Percentiles rank a stretch among this genome's conserved stretches.
Evolutionary conservation across 1,140 invertebrate genomes (phyloP).

Genomic region (Hyposmocoma kahamanoa): DNA sequence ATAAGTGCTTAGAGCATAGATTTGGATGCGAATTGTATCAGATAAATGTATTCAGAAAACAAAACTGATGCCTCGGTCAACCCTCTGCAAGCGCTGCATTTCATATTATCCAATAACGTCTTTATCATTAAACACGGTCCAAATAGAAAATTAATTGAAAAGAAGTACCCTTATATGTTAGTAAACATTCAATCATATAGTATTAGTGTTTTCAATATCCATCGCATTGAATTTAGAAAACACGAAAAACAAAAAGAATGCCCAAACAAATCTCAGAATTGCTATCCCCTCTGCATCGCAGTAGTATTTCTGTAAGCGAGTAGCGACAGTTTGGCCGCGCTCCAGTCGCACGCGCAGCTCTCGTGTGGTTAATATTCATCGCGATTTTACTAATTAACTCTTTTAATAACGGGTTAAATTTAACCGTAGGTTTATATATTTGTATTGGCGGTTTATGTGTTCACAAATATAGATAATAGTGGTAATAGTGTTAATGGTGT

Average conservation of each 20-base stretch:
- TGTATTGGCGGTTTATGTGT: not conserved
- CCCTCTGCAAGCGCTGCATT: not conserved
- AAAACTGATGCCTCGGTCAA: not conserved
- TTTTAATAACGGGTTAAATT: not conserved
- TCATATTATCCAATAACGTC: not conserved
- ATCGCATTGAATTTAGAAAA: slow-evolving; percentile 10
- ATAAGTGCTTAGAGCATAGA: too few relatives aligned
- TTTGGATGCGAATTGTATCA: too few relatives aligned
- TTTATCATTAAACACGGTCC: not conserved
- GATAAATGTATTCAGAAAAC: too few relatives aligned
- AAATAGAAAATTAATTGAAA: not conserved
- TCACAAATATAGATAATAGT: not conserved
- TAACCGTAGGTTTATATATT: not conserved
- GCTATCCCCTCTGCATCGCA: slow-evolving; percentile 42
- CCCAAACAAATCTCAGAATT: slow-evolving; percentile 47
- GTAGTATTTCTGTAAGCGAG: slow-evolving; percentile 60
- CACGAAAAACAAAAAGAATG: too few relatives aligned
- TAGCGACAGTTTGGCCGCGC: slow-evolving; percentile 60
- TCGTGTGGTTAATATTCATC: not conserved
- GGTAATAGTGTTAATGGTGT: too few relatives aligned
- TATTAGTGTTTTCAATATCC: not conserved
- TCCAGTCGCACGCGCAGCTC: slow-evolving; percentile 52
- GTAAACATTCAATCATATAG: not conserved
- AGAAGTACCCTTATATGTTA: not conserved
- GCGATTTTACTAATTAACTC: not conserved